Conservation (phyloP, 2,888 invertebrate genomes). For the Branchipolynoe longqiensis region DNA sequence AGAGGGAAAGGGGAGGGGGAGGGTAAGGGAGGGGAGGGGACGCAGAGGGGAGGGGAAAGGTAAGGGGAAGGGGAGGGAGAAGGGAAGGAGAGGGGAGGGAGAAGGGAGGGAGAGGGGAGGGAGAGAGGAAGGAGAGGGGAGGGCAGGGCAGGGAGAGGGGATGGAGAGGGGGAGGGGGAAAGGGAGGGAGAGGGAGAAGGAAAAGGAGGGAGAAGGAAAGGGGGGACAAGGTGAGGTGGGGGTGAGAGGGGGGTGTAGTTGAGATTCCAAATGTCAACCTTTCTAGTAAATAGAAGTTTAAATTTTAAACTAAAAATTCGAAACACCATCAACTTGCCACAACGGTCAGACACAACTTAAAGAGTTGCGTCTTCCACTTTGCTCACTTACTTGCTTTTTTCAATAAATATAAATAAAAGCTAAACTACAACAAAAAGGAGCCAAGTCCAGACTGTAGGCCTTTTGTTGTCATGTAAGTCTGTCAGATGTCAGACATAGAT, state of each 20-base stretch:
- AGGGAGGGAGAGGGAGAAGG: not conserved
- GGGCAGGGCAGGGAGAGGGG: not conserved
- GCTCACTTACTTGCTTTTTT: too few relatives aligned
- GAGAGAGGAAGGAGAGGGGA: not conserved
- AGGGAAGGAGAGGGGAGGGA: not conserved
- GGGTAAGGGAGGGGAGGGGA: not conserved
- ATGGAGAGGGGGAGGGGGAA: not conserved
- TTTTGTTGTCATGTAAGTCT: too few relatives aligned
- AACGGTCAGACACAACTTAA: too few relatives aligned
- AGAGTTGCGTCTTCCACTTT: too few relatives aligned
- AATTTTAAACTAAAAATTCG: too few relatives aligned
- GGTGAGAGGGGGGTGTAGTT: not conserved
- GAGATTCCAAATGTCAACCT: too few relatives aligned
- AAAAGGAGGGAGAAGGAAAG: not conserved
- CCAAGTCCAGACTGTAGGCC: too few relatives aligned
- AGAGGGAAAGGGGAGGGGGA: not conserved
- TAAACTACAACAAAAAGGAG: too few relatives aligned
- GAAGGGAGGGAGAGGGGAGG: not conserved
- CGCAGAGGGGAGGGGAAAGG: not conserved
- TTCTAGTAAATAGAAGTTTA: too few relatives aligned
- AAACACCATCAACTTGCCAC: too few relatives aligned
- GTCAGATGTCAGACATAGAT: too few relatives aligned
- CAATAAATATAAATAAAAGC: too few relatives aligned
- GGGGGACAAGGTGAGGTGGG: not conserved
- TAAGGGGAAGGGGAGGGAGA: not conserved